A percentile compares a stretch with the other conserved stretches of the same genome.
Conservation (phyloP, 2,888 invertebrate genomes). For the Macroteleia sp. region DNA sequence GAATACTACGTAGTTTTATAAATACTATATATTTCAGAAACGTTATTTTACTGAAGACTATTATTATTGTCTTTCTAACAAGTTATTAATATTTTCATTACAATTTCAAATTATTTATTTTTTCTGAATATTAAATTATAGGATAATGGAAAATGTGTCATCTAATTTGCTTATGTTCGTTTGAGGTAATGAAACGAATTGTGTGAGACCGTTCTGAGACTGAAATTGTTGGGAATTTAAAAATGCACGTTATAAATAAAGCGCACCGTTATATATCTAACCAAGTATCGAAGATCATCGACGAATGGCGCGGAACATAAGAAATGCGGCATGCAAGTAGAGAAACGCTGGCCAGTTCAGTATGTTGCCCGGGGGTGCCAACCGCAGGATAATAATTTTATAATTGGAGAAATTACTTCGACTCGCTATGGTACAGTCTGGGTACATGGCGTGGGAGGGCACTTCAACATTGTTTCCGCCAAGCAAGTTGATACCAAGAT, state of each 20-base stretch:
- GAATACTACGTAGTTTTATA: too few species aligned
- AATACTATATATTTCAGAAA: too few species aligned
- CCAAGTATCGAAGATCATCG: constrained; percentile 62
- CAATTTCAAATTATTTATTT: too few species aligned
- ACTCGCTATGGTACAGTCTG: constrained; percentile 80
- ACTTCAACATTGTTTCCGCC: constrained; percentile 79
- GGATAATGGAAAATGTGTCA: too few species aligned
- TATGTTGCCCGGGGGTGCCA: constrained; percentile 83
- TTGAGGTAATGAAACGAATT: too few species aligned
- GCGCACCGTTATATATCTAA: constrained; percentile 48
- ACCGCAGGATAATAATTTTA: constrained; percentile 83
- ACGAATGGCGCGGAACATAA: constrained; percentile 62
- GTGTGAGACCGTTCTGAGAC: too few species aligned
- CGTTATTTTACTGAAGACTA: too few species aligned
- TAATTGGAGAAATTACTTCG: constrained; percentile 83
- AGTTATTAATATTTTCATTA: too few species aligned
- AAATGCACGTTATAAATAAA: constrained; percentile 51
- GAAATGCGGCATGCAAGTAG: constrained; percentile 70
- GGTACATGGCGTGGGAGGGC: constrained; percentile 80
- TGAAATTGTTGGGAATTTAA: too few species aligned
- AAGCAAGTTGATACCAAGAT: constrained; percentile 70
- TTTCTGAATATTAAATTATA: too few species aligned
- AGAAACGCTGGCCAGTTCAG: constrained; percentile 72
- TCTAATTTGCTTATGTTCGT: too few species aligned
- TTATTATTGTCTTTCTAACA: too few species aligned